Evolutionary conservation across 1,140 invertebrate species (phyloP).

Genomic region (Melipona quadrifasciata): DNA sequence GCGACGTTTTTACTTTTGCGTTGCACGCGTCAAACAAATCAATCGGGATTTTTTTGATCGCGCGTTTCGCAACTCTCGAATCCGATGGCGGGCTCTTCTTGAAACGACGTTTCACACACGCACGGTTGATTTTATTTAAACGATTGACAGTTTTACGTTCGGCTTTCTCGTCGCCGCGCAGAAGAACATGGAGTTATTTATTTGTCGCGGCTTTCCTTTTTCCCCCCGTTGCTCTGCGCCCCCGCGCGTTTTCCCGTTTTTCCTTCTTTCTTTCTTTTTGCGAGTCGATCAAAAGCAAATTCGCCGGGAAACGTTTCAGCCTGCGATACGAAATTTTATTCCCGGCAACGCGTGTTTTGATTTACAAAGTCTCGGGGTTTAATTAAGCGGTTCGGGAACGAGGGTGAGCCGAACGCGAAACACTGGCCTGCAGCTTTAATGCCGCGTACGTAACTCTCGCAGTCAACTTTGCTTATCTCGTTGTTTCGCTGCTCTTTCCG

Average conservation of each 20-base stretch:
- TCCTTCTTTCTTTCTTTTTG: not conserved
- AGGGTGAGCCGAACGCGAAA: not conserved
- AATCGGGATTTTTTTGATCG: not conserved
- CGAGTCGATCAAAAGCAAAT: constrained; percentile 31
- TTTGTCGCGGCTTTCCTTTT: not conserved
- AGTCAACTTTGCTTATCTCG: constrained; percentile 41
- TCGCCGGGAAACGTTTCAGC: not conserved
- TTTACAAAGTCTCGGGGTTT: constrained; percentile 28
- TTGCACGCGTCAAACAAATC: constrained; percentile 5
- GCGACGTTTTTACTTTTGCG: not conserved
- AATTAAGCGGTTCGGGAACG: constrained; percentile 31
- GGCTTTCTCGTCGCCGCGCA: constrained; percentile 13
- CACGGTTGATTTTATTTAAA: constrained; percentile 32
- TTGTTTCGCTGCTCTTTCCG: not conserved
- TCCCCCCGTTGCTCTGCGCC: not conserved
- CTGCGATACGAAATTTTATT: not conserved
- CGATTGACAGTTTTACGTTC: constrained; percentile 47
- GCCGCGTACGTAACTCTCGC: constrained; percentile 21
- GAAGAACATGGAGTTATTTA: constrained; percentile 27
- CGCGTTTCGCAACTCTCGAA: not conserved
- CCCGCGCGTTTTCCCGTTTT: too few species aligned
- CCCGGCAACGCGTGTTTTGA: constrained; percentile 12
- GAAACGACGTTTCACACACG: not conserved
- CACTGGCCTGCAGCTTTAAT: constrained; percentile 22
- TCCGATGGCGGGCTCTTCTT: not conserved